Conservation (phyloP, 2,113 vertebrate genomes). For the Hippocampus zosterae region DNA sequence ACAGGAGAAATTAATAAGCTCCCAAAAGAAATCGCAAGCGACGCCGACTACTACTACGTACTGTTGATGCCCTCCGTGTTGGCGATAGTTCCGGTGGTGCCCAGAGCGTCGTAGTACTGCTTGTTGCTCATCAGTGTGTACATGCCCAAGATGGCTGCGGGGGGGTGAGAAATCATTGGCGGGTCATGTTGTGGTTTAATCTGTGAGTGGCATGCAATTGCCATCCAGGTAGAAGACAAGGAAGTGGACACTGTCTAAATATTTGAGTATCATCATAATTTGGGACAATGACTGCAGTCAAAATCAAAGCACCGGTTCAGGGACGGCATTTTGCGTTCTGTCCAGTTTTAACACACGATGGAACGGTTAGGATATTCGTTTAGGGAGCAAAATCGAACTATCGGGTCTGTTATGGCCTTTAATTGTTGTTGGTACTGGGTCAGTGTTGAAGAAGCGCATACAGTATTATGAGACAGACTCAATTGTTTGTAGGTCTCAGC, state of each 20-base stretch:
- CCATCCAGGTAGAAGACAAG: not conserved
- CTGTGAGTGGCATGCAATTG: not conserved
- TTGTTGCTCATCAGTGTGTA: constrained; percentile 99
- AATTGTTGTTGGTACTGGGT: too few relatives aligned
- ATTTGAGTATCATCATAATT: too few relatives aligned
- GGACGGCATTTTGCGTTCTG: too few relatives aligned
- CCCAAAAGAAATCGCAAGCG: not conserved
- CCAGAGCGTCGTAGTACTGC: constrained; percentile 94
- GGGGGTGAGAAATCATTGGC: constrained; percentile 12
- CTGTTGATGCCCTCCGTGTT: constrained; percentile 97
- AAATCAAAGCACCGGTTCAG: too few relatives aligned
- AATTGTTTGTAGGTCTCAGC: not conserved
- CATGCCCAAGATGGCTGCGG: constrained; percentile 93
- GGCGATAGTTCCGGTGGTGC: constrained; percentile 79
- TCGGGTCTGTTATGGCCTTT: too few relatives aligned
- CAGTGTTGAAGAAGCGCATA: too few relatives aligned
- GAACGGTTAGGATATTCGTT: too few relatives aligned
- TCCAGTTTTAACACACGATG: too few relatives aligned
- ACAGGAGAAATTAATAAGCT: not conserved
- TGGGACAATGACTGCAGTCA: too few relatives aligned
- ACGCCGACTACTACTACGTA: constrained; percentile 63
- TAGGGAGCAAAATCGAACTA: too few relatives aligned
- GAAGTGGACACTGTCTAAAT: not conserved
- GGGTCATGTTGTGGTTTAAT: not conserved
- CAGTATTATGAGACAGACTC: not conserved